phyloP scores from a whole-genome alignment of 2,888 invertebrate species.

The Vannuccia rotundouncinata region DNA sequence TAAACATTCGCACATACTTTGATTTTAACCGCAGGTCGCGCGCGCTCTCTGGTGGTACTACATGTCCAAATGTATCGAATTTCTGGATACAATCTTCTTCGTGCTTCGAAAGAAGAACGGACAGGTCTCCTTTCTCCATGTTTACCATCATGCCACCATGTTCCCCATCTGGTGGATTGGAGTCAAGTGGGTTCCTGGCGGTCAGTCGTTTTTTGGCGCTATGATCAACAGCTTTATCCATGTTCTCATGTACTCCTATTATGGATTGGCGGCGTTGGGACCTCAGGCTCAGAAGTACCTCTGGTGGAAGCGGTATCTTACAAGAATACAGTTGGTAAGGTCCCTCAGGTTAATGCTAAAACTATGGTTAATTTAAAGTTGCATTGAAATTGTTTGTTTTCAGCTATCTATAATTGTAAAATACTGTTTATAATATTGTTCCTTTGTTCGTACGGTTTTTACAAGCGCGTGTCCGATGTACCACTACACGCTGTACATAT shows the following conservation, averaged over 20 bases:
- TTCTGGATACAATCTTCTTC: slow-evolving; percentile 56
- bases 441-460: no score
- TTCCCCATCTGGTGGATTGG: slow-evolving; percentile 54
- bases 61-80: slow-evolving; percentile 56
- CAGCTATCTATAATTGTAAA: no score
- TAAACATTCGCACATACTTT: no score
- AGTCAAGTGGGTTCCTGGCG: slow-evolving; percentile 49
- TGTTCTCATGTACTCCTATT: slow-evolving; percentile 54
- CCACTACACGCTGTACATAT: no score
- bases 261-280: slow-evolving; percentile 51
- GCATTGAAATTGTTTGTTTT: no score
- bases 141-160: slow-evolving; percentile 56
- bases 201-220: slow-evolving; percentile 52
- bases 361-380: no score
- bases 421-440: no score
- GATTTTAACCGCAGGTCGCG: slow-evolving; percentile 32
- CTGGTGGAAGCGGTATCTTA: slow-evolving; percentile 57
- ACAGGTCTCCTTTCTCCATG: slow-evolving; percentile 54
- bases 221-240: slow-evolving; percentile 53
- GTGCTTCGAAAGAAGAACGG: slow-evolving; percentile 52
- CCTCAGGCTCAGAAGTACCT: slow-evolving; percentile 53
- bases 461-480: no score
- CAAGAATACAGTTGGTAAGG: slow-evolving; percentile 52
- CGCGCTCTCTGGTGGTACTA: slow-evolving; percentile 47
- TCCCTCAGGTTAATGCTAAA: not conserved